Evolutionary conservation across 2,797 vertebrate species (phyloP).

Genomic region (Neoniphon sammara): DNA sequence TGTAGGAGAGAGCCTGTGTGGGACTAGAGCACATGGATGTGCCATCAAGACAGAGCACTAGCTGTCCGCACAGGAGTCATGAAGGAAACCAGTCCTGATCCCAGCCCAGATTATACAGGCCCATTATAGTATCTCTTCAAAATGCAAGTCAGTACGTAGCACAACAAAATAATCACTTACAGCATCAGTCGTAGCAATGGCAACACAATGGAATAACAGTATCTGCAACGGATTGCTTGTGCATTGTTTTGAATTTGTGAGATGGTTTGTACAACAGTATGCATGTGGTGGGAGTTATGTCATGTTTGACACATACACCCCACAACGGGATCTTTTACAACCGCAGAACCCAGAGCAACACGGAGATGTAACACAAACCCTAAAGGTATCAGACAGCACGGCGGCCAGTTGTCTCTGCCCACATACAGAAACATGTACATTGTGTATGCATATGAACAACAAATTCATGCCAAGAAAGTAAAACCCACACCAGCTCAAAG

Average conservation of each 20-base stretch:
- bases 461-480: conserved; percentile 1
- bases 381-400: conserved; percentile 15
- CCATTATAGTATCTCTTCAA: not conserved
- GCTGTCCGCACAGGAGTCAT: conserved; percentile 12
- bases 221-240: not conserved
- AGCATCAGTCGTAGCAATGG: not conserved
- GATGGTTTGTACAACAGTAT: conserved; percentile 1
- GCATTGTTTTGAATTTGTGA: not conserved
- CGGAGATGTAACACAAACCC: conserved; percentile 34
- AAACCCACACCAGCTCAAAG: not conserved
- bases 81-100: not conserved
- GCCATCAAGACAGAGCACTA: conserved; percentile 11
- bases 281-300: not conserved
- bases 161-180: not conserved
- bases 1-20: not conserved
- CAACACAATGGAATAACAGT: not conserved
- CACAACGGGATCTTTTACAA: conserved; percentile 8
- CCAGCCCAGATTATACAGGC: too few relatives aligned
- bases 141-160: not conserved
- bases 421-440: not conserved
- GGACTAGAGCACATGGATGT: not conserved
- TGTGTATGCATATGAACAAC: not conserved
- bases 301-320: not conserved
- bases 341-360: conserved; percentile 10
- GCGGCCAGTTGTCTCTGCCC: not conserved